Conservation (phyloP, 2,797 vertebrate species). For the Notamacropus eugenii region DNA sequence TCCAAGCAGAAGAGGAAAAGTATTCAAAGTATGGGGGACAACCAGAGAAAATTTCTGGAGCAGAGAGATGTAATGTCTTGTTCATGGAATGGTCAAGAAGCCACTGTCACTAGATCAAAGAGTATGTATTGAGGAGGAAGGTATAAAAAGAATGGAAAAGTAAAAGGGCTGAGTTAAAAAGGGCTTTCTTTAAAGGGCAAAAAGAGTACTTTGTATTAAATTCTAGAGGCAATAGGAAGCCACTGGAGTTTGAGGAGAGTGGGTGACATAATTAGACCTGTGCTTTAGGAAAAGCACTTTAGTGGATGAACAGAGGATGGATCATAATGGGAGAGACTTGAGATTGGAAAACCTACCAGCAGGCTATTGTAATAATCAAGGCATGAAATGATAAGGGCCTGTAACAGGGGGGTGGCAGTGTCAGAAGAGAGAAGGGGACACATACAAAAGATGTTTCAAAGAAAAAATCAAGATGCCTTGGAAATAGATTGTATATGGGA, state of each 20-base stretch:
- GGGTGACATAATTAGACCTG: background rate
- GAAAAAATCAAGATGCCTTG: background rate
- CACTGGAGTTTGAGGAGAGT: background rate
- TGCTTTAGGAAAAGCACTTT: background rate
- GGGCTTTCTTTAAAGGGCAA: background rate
- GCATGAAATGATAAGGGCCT: background rate
- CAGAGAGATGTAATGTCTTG: background rate
- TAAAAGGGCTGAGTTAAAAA: background rate
- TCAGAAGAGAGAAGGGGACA: background rate
- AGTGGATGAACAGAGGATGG: background rate
- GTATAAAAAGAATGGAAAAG: background rate
- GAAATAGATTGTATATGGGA: background rate
- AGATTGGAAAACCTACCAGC: background rate
- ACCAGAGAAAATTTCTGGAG: background rate
- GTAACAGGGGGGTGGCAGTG: background rate
- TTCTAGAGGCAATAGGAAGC: background rate
- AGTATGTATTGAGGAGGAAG: background rate
- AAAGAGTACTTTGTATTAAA: background rate
- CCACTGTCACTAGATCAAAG: background rate
- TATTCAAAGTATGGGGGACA: background rate
- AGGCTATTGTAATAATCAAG: background rate
- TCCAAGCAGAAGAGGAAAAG: background rate
- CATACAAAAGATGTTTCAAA: background rate
- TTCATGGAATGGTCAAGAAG: background rate
- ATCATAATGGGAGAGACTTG: background rate